Evolutionary conservation across 2,113 vertebrate genomes (phyloP).

Genomic region (Gadus chalcogrammus): DNA sequence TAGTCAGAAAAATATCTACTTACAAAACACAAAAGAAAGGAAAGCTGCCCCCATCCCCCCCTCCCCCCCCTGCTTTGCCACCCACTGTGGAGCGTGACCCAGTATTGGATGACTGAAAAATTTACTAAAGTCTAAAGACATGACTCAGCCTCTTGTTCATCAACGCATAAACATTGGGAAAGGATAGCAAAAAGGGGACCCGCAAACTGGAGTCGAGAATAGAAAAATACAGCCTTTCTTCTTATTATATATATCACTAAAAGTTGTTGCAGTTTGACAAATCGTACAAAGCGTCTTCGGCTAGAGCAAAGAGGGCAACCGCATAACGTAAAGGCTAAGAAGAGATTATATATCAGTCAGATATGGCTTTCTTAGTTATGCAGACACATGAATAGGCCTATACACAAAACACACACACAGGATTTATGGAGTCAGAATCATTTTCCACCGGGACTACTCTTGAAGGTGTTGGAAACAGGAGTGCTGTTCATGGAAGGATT

Average conservation of each 20-base stretch:
- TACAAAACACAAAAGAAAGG: conserved; percentile 66
- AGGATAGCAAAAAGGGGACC: conserved; percentile 72
- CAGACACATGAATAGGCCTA: conserved; percentile 35
- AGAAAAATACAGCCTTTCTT: conserved; percentile 78
- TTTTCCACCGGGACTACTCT: conserved; percentile 28
- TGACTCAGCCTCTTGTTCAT: conserved; percentile 10
- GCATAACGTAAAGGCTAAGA: conserved; percentile 43
- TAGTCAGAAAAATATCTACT: conserved; percentile 66
- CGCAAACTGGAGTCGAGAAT: conserved; percentile 69
- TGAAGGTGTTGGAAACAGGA: conserved; percentile 33
- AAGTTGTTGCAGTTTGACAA: conserved; percentile 44
- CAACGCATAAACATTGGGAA: conserved; percentile 42
- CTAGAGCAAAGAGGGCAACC: conserved; percentile 54
- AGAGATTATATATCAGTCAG: conserved; percentile 44
- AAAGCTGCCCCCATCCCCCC: conserved; percentile 31
- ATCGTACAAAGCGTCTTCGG: conserved; percentile 46
- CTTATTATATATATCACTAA: conserved; percentile 36
- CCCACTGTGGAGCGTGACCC: conserved; percentile 23
- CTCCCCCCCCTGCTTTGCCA: conserved; percentile 29
- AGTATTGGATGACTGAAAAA: conserved; percentile 46
- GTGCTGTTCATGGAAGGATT: conserved; percentile 31
- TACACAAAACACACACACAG: conserved; percentile 43
- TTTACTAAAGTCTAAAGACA: neutral
- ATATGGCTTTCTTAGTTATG: conserved; percentile 73
- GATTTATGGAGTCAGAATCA: conserved; percentile 39